Conservation (phyloP, 2,797 vertebrate genomes). For the Phaenicophaeus curvirostris region DNA sequence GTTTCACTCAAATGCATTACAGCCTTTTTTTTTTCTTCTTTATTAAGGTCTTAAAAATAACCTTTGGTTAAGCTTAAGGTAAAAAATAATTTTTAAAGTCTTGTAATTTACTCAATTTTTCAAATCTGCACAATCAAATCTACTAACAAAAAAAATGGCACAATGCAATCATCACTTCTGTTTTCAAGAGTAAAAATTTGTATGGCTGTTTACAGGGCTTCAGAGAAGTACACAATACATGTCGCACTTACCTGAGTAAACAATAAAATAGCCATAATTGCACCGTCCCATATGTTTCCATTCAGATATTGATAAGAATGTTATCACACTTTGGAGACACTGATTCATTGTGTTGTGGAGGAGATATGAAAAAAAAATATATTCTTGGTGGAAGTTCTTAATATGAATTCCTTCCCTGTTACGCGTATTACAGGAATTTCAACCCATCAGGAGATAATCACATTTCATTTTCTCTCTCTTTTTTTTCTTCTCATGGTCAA, state of each 20-base stretch:
- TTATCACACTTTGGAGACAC: constrained; percentile 44
- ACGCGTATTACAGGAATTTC: constrained; percentile 69
- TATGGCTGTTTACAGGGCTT: not conserved
- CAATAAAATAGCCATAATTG: constrained; percentile 11
- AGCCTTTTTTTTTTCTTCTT: not conserved
- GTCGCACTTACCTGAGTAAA: not conserved
- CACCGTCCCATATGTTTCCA: constrained; percentile 19
- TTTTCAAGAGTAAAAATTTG: not conserved
- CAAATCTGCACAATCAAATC: constrained; percentile 27
- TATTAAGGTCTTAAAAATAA: constrained; percentile 25
- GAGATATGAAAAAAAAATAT: not conserved
- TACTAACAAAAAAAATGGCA: not conserved
- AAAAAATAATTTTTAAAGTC: constrained; percentile 47
- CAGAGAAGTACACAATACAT: not conserved
- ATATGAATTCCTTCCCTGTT: constrained; percentile 63
- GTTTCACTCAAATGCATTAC: constrained; percentile 20
- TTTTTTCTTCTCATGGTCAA: constrained; percentile 66
- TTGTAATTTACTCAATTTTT: constrained; percentile 35
- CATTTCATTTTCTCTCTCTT: constrained; percentile 73
- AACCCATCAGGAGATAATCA: constrained; percentile 78
- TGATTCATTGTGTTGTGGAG: constrained; percentile 39
- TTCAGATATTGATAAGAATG: constrained; percentile 52
- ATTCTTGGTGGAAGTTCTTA: constrained; percentile 50
- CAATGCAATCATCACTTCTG: not conserved
- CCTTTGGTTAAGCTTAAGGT: constrained; percentile 50